Evolutionary conservation across 2,797 vertebrate species (phyloP).

Genomic region (Gymnoscopelus braueri): DNA sequence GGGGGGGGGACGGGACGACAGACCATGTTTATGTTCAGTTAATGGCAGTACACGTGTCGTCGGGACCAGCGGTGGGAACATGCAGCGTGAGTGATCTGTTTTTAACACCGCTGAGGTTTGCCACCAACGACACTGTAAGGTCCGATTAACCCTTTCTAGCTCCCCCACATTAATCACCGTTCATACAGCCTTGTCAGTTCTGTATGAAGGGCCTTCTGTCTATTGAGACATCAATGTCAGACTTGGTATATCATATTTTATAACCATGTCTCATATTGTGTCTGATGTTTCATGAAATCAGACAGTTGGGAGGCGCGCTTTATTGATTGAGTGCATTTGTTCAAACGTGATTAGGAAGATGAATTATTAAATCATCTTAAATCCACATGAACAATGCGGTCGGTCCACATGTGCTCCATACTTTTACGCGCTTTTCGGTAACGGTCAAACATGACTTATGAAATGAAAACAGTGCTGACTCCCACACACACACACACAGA

Average conservation of each 20-base stretch:
- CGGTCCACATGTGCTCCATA: constrained; percentile 21
- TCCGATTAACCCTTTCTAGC: constrained; percentile 54
- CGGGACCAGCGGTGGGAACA: constrained; percentile 71
- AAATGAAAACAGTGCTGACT: constrained; percentile 70
- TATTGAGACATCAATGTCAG: background rate
- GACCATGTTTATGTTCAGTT: constrained; percentile 75
- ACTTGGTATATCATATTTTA: background rate
- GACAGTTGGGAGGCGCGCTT: background rate
- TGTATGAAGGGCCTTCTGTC: background rate
- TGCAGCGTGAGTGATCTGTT: constrained; percentile 75
- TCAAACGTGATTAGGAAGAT: constrained; percentile 8
- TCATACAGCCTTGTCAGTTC: background rate
- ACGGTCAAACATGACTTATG: constrained; percentile 65
- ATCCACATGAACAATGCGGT: constrained; percentile 7
- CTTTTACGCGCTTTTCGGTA: constrained; percentile 39
- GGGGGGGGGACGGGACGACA: constrained; percentile 12
- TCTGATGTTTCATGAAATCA: background rate
- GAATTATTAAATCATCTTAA: constrained; percentile 10
- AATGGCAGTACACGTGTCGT: constrained; percentile 74
- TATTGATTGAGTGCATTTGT: constrained; percentile 6
- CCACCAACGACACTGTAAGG: constrained; percentile 50
- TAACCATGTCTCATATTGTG: background rate
- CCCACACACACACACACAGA: constrained; percentile 66
- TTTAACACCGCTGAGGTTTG: constrained; percentile 61
- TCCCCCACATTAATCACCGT: constrained; percentile 15